Evolutionary conservation across 2,888 invertebrate genomes (phyloP), one percentile per base, ranked within the genome.

Genomic region (Zaprionus lineosus): DNA sequence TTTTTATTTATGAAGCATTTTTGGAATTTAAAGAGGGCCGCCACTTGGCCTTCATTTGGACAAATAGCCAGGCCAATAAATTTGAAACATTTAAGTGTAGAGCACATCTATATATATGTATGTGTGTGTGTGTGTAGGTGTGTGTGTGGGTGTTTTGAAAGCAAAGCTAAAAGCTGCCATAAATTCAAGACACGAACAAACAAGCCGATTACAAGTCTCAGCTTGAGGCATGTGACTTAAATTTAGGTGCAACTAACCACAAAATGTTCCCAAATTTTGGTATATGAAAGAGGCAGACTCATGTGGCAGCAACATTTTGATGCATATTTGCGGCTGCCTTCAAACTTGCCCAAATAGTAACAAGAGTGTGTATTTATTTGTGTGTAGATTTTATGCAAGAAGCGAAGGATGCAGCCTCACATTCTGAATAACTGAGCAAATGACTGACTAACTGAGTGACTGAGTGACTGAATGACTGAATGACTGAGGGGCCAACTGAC

Each of bases 241-340:
- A 59, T 60, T 64, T 53, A 9, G 55, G 9, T 63, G 53, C 58
- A 77, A 34, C 51, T 55, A 29, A 36, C 60, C 82, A 47, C 72
- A 78, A 46, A 47, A 46, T 66, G 59, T 77, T 53, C 51, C 39
- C 50, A 55, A 81, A 79, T n/a, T n/a, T n/a, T n/a, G n/a, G n/a
- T n/a, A 59, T 65, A 43, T 63, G 41, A 44, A 36, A 61, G 41
- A 34, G n/a, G n/a, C n/a, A n/a, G n/a, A n/a, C 37, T 40, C 51
- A 19, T 70, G 61, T 50, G 58, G 29, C 55, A 64, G 44, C 47
- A 47, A 53, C 39, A 75, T 59, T 69, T 59, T n/a, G 71, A 78
- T 82, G 72, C 64, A 71, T 74, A 60, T 56, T 46, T 57, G 51
- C 43, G 64, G 57, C 21, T 33, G 51, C 16, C 44, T 51, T 77